Conservation (phyloP, 2,888 invertebrate species). For the Stratiomys singularior region DNA sequence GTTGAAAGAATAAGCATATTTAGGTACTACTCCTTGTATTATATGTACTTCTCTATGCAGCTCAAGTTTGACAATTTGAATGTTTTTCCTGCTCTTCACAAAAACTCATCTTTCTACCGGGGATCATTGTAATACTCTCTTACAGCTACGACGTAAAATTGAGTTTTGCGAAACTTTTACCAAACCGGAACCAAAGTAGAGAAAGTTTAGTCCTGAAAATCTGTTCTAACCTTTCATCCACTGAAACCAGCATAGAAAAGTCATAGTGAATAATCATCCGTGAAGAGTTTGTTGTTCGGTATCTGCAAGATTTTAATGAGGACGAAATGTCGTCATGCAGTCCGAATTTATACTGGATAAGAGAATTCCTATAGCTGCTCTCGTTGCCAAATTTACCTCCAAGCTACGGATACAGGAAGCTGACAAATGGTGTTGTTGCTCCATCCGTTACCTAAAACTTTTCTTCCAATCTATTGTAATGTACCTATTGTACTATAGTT, state of each 20-base stretch:
- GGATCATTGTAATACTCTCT: conserved; percentile 37
- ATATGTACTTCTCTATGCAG: too few species aligned
- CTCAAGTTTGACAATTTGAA: too few species aligned
- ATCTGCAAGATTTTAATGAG: conserved; percentile 44
- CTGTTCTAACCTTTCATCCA: conserved; percentile 27
- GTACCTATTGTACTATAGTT: conserved; percentile 24
- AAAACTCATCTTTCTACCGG: neutral
- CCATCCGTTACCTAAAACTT: conserved; percentile 52
- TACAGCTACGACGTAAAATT: conserved; percentile 19
- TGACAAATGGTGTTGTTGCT: conserved; percentile 53
- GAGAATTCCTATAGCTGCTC: conserved; percentile 7
- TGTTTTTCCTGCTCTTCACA: too few species aligned
- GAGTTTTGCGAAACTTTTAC: conserved; percentile 33
- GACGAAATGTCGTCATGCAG: conserved; percentile 37
- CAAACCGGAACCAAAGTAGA: conserved; percentile 41
- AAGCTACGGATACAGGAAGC: conserved; percentile 52
- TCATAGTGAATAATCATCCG: conserved; percentile 33
- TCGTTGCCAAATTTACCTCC: conserved; percentile 35
- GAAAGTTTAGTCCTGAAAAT: conserved; percentile 41
- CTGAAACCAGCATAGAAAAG: neutral
- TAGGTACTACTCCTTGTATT: too few species aligned
- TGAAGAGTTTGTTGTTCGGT: conserved; percentile 36
- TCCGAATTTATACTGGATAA: neutral
- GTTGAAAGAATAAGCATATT: too few species aligned
- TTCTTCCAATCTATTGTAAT: conserved; percentile 36